Percentiles rank a stretch among this genome's conserved stretches.
These are phyloP conservation scores for Chrysolina americana DNA, from an alignment of 2,888 invertebrate species.

Conservation along the genomic window DNA sequence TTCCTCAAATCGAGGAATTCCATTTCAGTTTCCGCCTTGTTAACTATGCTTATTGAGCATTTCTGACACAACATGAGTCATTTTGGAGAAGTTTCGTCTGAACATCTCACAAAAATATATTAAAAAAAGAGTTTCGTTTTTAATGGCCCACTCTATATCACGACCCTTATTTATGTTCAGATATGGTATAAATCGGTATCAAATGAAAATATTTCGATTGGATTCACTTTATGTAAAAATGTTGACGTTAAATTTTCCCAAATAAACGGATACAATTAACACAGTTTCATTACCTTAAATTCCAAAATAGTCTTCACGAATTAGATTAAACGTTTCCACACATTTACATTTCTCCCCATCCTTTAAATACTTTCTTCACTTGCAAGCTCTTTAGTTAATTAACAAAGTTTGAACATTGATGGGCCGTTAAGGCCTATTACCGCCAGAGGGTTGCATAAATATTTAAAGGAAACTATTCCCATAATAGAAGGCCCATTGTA, in stretches of 20 bases:
- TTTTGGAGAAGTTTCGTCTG: too few species aligned
- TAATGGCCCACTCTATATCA: too few species aligned
- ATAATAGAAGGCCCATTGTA: slow-evolving; percentile 46
- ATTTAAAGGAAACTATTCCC: slow-evolving; percentile 54
- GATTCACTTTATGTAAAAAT: neutral
- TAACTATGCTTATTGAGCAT: too few species aligned
- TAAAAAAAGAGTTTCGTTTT: too few species aligned
- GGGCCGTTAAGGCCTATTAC: slow-evolving; percentile 54
- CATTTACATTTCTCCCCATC: slow-evolving; percentile 41
- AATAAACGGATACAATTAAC: neutral
- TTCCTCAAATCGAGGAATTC: too few species aligned
- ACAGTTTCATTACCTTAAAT: neutral
- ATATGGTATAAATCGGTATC: too few species aligned
- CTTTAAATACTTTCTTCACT: slow-evolving; percentile 47
- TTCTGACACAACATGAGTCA: too few species aligned
- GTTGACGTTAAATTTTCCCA: neutral
- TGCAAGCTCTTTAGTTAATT: slow-evolving; percentile 56
- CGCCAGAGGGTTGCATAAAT: slow-evolving; percentile 55
- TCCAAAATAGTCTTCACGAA: neutral
- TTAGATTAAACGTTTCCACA: slow-evolving; percentile 43
- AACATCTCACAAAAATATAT: too few species aligned
- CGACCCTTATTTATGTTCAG: too few species aligned
- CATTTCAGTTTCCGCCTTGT: too few species aligned
- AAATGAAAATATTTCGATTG: too few species aligned
- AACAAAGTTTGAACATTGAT: slow-evolving; percentile 58